Evolutionary conservation across 2,797 vertebrate genomes (phyloP).

Genomic region (Takifugu ocellatus): DNA sequence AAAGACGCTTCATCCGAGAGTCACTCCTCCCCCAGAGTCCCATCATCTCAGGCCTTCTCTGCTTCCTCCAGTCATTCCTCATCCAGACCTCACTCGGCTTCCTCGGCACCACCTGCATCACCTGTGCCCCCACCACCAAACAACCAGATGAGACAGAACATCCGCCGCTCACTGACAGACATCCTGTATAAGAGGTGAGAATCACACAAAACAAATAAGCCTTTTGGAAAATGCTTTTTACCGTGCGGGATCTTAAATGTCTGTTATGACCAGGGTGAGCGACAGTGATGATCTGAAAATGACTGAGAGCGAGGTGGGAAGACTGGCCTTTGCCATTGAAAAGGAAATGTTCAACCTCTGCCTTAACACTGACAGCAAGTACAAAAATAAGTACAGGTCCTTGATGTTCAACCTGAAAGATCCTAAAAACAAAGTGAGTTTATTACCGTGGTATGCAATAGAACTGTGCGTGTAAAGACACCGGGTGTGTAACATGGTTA

Average conservation of each 20-base stretch:
- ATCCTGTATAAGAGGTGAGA: constrained; percentile 95
- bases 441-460: background rate
- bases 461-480: background rate
- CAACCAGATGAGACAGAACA: constrained; percentile 96
- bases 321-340: constrained; percentile 88
- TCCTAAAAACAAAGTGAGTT: constrained; percentile 95
- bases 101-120: constrained; percentile 38
- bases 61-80: constrained; percentile 53
- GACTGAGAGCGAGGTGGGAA: constrained; percentile 89
- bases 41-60: constrained; percentile 48
- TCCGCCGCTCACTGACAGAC: constrained; percentile 93
- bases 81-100: constrained; percentile 62
- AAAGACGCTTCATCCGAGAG: constrained; percentile 55
- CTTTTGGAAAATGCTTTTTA: background rate
- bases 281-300: constrained; percentile 95
- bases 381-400: constrained; percentile 97
- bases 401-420: constrained; percentile 99
- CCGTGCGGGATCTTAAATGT: background rate
- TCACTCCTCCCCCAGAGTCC: constrained; percentile 48
- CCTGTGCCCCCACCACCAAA: constrained; percentile 81
- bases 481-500: background rate
- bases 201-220: background rate
- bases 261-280: constrained; percentile 79
- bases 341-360: constrained; percentile 97
- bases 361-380: constrained; percentile 92